Percentiles rank a stretch among this genome's conserved stretches.
Conservation (phyloP, 2,797 vertebrate species). For the Monodelphis domestica region DNA sequence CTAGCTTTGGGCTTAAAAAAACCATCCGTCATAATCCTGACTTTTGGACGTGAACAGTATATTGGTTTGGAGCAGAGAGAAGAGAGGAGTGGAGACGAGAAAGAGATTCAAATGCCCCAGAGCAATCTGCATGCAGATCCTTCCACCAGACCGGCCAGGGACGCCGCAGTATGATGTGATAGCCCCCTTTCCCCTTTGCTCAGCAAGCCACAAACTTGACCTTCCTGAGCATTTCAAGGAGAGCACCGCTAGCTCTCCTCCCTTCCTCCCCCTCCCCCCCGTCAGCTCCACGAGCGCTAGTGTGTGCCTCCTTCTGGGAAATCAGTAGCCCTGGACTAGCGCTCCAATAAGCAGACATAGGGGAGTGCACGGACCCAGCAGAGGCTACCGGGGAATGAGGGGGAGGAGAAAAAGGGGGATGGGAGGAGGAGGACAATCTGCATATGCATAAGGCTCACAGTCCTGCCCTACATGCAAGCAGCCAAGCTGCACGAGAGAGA, state of each 20-base stretch:
- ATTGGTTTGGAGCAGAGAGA: not conserved
- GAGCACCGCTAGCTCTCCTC: conserved; percentile 1
- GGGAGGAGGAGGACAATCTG: conserved; percentile 7
- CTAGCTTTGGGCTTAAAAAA: conserved; percentile 39
- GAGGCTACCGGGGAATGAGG: not conserved
- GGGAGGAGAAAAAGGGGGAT: not conserved
- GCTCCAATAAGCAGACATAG: not conserved
- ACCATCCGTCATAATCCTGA: conserved; percentile 59
- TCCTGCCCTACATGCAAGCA: conserved; percentile 44
- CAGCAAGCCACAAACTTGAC: conserved; percentile 71
- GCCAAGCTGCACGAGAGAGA: conserved; percentile 25
- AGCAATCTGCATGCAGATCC: conserved; percentile 34
- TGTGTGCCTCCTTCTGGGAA: conserved; percentile 49
- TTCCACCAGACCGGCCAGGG: conserved; percentile 18
- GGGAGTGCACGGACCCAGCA: not conserved
- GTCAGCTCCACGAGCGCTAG: not conserved
- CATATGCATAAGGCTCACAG: conserved; percentile 64
- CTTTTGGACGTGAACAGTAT: conserved; percentile 48
- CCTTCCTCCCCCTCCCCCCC: not conserved
- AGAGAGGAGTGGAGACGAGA: rapidly evolving
- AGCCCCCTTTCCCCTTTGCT: conserved; percentile 15
- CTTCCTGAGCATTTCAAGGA: conserved; percentile 70
- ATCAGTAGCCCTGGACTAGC: not conserved
- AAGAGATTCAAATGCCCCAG: conserved; percentile 1
- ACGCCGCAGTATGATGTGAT: not conserved